Evolutionary conservation across 1,140 invertebrate species (phyloP).

Genomic region (Physella acuta): DNA sequence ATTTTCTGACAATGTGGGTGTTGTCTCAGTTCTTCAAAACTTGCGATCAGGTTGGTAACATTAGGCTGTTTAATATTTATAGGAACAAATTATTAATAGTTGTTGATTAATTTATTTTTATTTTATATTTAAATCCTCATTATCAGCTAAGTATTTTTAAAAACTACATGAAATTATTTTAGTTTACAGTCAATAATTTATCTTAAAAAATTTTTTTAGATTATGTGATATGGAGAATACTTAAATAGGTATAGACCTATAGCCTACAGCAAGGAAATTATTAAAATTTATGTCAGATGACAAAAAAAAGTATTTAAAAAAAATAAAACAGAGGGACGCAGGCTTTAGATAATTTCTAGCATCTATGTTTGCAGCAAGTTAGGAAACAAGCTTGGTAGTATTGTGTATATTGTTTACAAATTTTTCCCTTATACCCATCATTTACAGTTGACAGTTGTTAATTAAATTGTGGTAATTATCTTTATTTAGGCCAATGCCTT

Average conservation of each 20-base stretch:
- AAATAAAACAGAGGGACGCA: too few relatives aligned
- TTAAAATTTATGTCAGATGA: too few relatives aligned
- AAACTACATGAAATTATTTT: background rate
- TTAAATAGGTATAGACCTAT: too few relatives aligned
- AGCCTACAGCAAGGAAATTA: too few relatives aligned
- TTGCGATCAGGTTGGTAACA: slow-evolving; percentile 37
- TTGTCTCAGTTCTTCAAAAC: slow-evolving; percentile 35
- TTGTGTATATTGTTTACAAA: too few relatives aligned
- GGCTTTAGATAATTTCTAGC: too few relatives aligned
- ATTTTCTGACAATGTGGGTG: slow-evolving; percentile 38
- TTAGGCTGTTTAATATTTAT: background rate
- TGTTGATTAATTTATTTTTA: background rate
- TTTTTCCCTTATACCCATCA: too few relatives aligned
- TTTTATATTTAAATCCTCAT: background rate
- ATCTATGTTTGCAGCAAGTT: too few relatives aligned
- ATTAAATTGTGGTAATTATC: background rate
- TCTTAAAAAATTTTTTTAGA: background rate
- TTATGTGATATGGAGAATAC: background rate
- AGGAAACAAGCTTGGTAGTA: too few relatives aligned
- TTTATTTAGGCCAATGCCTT: slow-evolving; percentile 37
- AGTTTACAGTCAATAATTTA: background rate
- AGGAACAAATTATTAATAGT: background rate
- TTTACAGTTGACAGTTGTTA: too few relatives aligned
- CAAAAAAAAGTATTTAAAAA: too few relatives aligned
- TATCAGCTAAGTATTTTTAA: background rate